Evolutionary conservation across 2,113 vertebrate species (phyloP).

Genomic region (Turnix velox): DNA sequence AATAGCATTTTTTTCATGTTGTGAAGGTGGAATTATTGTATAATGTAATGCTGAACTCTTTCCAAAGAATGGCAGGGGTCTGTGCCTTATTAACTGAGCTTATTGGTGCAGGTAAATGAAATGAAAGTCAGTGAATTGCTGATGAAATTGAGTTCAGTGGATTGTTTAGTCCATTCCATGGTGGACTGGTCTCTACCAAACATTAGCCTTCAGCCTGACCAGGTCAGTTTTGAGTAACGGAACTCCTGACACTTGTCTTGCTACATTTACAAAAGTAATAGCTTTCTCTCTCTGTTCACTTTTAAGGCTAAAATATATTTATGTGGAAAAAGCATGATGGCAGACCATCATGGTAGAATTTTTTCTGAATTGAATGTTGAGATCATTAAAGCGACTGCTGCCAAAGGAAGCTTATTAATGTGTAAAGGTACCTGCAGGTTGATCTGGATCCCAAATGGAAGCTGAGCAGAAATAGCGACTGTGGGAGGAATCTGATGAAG

Average conservation of each 20-base stretch:
- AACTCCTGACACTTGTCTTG: slow-evolving; percentile 5
- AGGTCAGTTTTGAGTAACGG: slow-evolving; percentile 1
- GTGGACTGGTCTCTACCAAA: not conserved
- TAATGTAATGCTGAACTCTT: not conserved
- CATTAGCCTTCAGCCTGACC: not conserved
- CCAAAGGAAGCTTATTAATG: not conserved
- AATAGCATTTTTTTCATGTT: not conserved
- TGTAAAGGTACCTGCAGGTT: not conserved
- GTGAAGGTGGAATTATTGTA: not conserved
- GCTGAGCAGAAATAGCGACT: not conserved
- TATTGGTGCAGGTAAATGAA: slow-evolving; percentile 10
- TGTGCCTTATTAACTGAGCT: not conserved
- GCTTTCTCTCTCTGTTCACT: not conserved
- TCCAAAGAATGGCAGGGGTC: not conserved
- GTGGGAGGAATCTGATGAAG: not conserved
- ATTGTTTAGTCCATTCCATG: not conserved
- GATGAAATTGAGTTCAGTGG: slow-evolving; percentile 18
- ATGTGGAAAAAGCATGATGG: not conserved
- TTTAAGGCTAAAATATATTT: not conserved
- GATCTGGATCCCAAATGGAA: not conserved
- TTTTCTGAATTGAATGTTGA: not conserved
- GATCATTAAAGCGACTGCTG: not conserved
- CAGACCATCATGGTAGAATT: not conserved
- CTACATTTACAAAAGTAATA: slow-evolving; percentile 4
- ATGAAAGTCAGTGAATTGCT: not conserved